A percentile compares a stretch with the other conserved stretches of the same genome.
phyloP scores from a whole-genome alignment of 53 echinoderm and acorn worm genomes.

The Paracentrotus lividus region DNA sequence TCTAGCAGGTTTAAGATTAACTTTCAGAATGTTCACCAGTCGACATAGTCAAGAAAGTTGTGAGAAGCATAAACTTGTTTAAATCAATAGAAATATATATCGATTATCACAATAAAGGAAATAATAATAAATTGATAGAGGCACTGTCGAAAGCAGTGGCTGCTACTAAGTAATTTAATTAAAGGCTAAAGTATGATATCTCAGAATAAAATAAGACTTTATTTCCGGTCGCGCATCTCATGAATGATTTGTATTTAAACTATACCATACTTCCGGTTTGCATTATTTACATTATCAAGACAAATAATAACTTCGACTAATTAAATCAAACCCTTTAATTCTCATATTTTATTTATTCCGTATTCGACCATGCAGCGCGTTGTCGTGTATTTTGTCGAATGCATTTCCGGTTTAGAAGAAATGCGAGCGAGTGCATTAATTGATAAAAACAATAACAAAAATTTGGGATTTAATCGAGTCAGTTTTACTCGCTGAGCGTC shows the following conservation, averaged over 20 bases:
- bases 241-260: constrained; percentile 42
- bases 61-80: no score
- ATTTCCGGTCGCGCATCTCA: constrained; percentile 8
- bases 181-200: not conserved
- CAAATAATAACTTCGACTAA: not conserved
- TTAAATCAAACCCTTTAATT: not conserved
- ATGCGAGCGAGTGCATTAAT: constrained; percentile 4
- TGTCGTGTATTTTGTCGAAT: constrained; percentile 32
- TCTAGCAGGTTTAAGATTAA: no score
- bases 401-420: constrained; percentile 23
- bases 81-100: no score
- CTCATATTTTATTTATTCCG: not conserved
- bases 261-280: constrained; percentile 25
- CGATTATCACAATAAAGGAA: not conserved
- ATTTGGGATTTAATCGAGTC: constrained; percentile 13
- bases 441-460: constrained; percentile 43
- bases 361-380: not conserved
- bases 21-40: no score
- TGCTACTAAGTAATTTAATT: not conserved
- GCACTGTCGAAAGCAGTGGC: no score
- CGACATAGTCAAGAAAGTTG: no score
- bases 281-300: not conserved
- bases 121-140: no score
- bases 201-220: not conserved
- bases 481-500: not conserved